These are phyloP conservation scores for Telmatochromis sp. DNA, from an alignment of 2,113 vertebrate species.

Conservation along the genomic window DNA sequence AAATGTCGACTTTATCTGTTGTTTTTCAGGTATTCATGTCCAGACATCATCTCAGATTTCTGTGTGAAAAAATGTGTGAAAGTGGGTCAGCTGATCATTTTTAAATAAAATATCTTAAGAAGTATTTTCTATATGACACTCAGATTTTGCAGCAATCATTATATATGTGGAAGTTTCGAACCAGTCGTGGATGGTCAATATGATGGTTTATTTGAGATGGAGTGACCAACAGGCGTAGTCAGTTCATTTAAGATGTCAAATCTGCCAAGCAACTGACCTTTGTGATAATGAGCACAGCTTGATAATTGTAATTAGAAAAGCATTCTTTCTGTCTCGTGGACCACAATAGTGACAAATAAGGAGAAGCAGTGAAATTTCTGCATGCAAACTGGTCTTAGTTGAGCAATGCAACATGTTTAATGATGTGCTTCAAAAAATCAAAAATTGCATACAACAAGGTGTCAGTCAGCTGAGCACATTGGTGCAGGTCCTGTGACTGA, in stretches of 20 bases:
- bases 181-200: neutral
- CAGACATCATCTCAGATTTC: neutral
- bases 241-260: neutral
- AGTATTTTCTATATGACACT: neutral
- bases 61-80: neutral
- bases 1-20: neutral
- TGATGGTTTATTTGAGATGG: neutral
- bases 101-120: neutral
- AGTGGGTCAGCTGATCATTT: neutral
- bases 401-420: neutral
- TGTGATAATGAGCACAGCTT: neutral
- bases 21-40: neutral
- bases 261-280: neutral
- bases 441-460: neutral
- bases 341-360: neutral
- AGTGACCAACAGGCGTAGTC: fast-evolving
- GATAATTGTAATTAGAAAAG: neutral
- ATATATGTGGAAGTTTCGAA: neutral
- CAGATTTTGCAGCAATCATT: neutral
- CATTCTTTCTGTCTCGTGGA: neutral
- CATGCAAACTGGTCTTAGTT: neutral
- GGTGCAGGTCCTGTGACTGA: neutral
- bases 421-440: neutral
- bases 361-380: neutral
- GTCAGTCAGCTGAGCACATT: neutral